Conservation (phyloP, 2,113 vertebrate species). For the Melanerpes aurifrons region DNA sequence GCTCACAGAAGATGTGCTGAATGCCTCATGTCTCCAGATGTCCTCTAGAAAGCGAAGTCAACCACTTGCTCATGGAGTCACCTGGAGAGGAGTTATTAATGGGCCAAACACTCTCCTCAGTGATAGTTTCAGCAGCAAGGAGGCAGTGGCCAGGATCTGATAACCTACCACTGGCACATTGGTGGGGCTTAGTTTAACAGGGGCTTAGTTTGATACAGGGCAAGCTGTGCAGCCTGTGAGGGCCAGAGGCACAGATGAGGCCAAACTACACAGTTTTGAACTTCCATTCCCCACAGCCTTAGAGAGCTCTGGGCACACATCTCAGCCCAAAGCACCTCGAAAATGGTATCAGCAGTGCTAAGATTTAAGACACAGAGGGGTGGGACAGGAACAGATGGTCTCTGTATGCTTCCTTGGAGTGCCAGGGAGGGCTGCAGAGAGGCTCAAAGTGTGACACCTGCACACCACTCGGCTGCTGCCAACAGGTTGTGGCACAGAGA, state of each 20-base stretch:
- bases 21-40: rapidly evolving
- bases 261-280: neutral
- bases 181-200: neutral
- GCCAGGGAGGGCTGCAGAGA: neutral
- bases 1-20: neutral
- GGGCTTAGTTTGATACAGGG: neutral
- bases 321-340: neutral
- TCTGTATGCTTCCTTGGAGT: neutral
- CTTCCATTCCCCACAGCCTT: rapidly evolving
- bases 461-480: neutral
- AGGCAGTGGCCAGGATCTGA: neutral
- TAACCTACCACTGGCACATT: neutral
- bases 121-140: neutral
- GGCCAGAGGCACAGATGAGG: neutral
- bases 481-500: neutral
- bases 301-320: rapidly evolving
- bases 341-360: neutral
- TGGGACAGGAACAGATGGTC: neutral
- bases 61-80: neutral
- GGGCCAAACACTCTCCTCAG: neutral
- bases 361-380: neutral
- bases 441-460: neutral
- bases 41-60: neutral
- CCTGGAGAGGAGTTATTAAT: neutral
- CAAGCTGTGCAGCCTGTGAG: too few species aligned